A percentile compares a stretch with the other conserved stretches of the same genome.
Conservation (phyloP, 1,140 invertebrate species). For the Cyphomyrmex costatus region DNA sequence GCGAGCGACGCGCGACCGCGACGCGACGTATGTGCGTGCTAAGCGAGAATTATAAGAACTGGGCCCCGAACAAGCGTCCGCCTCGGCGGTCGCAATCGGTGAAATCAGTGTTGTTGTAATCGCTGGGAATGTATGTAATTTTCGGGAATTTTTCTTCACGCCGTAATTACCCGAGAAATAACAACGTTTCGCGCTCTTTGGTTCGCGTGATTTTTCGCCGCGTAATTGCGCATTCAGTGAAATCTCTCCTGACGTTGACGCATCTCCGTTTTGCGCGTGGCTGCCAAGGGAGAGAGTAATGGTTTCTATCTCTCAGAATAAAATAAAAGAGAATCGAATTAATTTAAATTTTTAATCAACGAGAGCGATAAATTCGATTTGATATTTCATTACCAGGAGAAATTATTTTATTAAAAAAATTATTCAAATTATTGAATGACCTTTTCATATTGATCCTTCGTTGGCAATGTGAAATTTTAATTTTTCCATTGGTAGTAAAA, state of each 20-base stretch:
- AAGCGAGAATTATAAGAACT: slow-evolving; percentile 39
- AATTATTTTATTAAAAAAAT: slow-evolving; percentile 8
- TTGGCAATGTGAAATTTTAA: too few relatives aligned
- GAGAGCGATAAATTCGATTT: background rate
- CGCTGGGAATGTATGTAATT: slow-evolving; percentile 4
- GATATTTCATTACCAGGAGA: background rate
- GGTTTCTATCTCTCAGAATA: background rate
- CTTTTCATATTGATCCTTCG: too few relatives aligned
- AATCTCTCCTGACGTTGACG: background rate
- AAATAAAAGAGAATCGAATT: too few relatives aligned
- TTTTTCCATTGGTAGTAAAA: too few relatives aligned
- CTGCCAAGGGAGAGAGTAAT: background rate
- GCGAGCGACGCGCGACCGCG: background rate
- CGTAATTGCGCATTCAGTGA: slow-evolving; percentile 3
- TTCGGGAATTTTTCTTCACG: background rate
- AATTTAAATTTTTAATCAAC: background rate
- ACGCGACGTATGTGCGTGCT: slow-evolving; percentile 13
- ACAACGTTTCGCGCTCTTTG: background rate
- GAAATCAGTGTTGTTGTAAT: slow-evolving; percentile 14
- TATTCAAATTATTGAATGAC: too few relatives aligned
- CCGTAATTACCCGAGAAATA: slow-evolving; percentile 12
- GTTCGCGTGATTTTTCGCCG: background rate
- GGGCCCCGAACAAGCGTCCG: background rate
- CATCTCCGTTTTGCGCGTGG: background rate
- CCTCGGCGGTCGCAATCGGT: background rate